Percentiles rank a stretch among this genome's conserved stretches.
These are phyloP conservation scores for Ischnus inquisitorius DNA, from an alignment of 2,888 invertebrate genomes.

Conservation along the genomic window DNA sequence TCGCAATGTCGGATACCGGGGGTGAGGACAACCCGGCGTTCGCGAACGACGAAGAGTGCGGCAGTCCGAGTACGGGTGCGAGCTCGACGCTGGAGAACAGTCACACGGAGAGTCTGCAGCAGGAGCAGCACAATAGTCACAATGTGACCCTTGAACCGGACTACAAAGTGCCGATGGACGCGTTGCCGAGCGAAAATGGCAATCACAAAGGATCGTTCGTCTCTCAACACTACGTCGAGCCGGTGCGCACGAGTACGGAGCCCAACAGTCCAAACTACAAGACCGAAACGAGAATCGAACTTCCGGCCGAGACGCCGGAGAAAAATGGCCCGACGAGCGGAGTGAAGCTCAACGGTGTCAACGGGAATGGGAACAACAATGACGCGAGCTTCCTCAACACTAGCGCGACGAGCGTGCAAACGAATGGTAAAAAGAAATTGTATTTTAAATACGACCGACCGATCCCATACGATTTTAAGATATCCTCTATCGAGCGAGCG, in stretches of 20 bases:
- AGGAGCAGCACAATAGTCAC: constrained; percentile 65
- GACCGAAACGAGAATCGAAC: constrained; percentile 82
- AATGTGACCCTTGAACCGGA: constrained; percentile 74
- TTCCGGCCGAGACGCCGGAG: constrained; percentile 79
- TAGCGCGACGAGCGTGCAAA: constrained; percentile 81
- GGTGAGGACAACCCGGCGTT: constrained; percentile 84
- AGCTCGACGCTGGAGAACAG: constrained; percentile 66
- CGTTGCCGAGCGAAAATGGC: constrained; percentile 78
- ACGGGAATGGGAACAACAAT: constrained; percentile 83
- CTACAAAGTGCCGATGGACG: constrained; percentile 68
- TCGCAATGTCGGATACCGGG: constrained; percentile 78
- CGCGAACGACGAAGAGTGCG: constrained; percentile 80
- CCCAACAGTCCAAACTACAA: constrained; percentile 75
- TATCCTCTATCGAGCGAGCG: not conserved
- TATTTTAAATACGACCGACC: not conserved
- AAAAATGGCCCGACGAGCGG: constrained; percentile 68
- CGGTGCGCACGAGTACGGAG: constrained; percentile 78
- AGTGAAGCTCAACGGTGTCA: constrained; percentile 81
- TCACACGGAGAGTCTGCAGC: constrained; percentile 72
- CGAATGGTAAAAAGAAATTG: constrained; percentile 72
- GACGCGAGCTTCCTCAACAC: constrained; percentile 84
- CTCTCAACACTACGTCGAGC: constrained; percentile 81
- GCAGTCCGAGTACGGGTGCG: constrained; percentile 58
- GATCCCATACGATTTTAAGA: not conserved
- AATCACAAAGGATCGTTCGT: constrained; percentile 78